These are phyloP conservation scores for Calameuta filiformis DNA, from an alignment of 2,888 invertebrate genomes.

Conservation along the genomic window DNA sequence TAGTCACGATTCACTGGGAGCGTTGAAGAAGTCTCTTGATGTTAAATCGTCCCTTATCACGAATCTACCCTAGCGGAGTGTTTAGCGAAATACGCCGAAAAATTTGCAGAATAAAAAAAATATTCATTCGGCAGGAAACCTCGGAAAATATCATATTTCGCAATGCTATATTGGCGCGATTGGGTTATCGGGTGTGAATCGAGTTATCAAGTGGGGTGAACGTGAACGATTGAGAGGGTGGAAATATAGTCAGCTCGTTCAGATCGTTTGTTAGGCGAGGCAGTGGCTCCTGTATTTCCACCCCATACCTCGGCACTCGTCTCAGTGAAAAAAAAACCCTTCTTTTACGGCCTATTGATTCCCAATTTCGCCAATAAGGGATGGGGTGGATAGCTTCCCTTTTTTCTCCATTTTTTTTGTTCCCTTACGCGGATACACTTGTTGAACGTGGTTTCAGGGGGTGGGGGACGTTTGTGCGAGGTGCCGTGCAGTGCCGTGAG, in stretches of 20 bases:
- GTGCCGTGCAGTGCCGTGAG: constrained; percentile 12
- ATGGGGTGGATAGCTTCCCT: constrained; percentile 39
- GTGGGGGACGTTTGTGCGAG: constrained; percentile 43
- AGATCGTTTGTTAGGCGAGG: background rate
- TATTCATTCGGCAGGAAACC: background rate
- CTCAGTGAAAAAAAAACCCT: constrained; percentile 15
- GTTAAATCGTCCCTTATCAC: background rate
- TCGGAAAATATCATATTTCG: background rate
- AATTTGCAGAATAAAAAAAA: background rate
- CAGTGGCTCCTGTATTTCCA: background rate
- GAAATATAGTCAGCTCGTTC: background rate
- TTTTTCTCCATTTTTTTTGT: constrained; percentile 27
- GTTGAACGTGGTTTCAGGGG: constrained; percentile 55
- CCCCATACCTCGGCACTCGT: background rate
- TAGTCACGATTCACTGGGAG: background rate
- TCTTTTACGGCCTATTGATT: constrained; percentile 61
- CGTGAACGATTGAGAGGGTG: background rate
- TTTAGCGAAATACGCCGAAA: background rate
- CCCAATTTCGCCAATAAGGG: constrained; percentile 63
- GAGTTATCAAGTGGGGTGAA: background rate
- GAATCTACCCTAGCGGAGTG: background rate
- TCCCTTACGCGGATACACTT: constrained; percentile 63
- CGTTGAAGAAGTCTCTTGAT: background rate
- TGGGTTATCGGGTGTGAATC: background rate
- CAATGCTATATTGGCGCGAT: background rate